Conservation (phyloP, 2,888 invertebrate species). For the Leucophora obtusa region DNA sequence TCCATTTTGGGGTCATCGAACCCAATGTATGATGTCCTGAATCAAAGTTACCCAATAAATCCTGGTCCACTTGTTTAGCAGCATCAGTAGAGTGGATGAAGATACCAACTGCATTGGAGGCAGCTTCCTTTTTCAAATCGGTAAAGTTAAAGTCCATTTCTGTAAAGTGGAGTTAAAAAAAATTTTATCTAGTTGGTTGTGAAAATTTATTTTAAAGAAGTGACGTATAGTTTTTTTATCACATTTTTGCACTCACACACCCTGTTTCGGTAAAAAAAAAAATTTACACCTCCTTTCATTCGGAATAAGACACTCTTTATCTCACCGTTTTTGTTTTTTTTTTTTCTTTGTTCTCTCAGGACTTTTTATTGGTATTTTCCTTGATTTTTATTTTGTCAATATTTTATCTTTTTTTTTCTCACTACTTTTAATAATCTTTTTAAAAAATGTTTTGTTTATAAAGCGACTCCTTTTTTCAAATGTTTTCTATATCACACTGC, state of each 20-base stretch:
- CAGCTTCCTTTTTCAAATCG: constrained; percentile 74
- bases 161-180: too few species aligned
- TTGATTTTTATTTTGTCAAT: constrained; percentile 38
- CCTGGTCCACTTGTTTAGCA: constrained; percentile 65
- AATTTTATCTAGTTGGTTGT: constrained; percentile 27
- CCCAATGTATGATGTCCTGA: constrained; percentile 65
- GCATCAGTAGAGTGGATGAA: constrained; percentile 67
- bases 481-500: constrained; percentile 16
- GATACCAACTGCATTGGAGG: constrained; percentile 71
- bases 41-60: constrained; percentile 59
- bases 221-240: constrained; percentile 54
- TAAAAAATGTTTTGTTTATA: constrained; percentile 28
- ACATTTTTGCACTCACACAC: constrained; percentile 59
- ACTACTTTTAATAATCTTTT: constrained; percentile 4
- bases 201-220: constrained; percentile 39
- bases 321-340: too few species aligned
- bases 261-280: constrained; percentile 50
- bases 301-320: constrained; percentile 31
- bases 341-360: constrained; percentile 35
- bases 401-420: too few species aligned
- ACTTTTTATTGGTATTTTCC: constrained; percentile 44
- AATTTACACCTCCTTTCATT: constrained; percentile 43
- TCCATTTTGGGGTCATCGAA: too few species aligned
- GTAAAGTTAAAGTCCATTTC: constrained; percentile 76
- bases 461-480: constrained; percentile 42